A percentile compares a stretch with the other conserved stretches of the same genome.
These are phyloP conservation scores for Loriculus beryllinus DNA, from an alignment of 2,797 vertebrate species.

Conservation along the genomic window DNA sequence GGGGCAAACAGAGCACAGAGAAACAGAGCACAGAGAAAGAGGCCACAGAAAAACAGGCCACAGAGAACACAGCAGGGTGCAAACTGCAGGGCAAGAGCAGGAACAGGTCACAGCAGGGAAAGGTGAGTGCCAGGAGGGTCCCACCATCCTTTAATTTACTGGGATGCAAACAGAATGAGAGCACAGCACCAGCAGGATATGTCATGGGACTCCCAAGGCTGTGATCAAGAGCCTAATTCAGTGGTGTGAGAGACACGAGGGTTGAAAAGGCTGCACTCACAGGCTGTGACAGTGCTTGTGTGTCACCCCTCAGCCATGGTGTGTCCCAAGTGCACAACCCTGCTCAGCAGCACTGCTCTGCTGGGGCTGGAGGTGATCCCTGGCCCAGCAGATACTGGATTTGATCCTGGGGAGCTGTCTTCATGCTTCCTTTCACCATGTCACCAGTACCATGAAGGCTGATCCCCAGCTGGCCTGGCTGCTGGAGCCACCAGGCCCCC, in stretches of 20 bases:
- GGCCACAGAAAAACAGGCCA: neutral
- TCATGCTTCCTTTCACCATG: neutral
- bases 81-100: neutral
- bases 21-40: neutral
- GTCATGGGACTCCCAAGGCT: neutral
- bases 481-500: neutral
- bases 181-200: accelerated
- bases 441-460: neutral
- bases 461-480: neutral
- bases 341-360: neutral
- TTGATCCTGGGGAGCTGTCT: neutral
- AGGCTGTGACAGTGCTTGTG: neutral
- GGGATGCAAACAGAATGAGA: neutral
- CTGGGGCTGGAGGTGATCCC: neutral
- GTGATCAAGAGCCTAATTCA: neutral
- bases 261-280: accelerated
- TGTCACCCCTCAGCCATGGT: accelerated
- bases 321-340: neutral
- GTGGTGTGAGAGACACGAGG: accelerated
- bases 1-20: neutral
- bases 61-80: neutral
- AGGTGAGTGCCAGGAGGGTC: neutral
- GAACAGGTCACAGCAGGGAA: neutral
- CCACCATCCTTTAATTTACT: neutral
- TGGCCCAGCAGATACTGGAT: neutral